Base-by-base conservation (phyloP, 2,113 vertebrate genomes). In the Cariama cristata region DNA sequence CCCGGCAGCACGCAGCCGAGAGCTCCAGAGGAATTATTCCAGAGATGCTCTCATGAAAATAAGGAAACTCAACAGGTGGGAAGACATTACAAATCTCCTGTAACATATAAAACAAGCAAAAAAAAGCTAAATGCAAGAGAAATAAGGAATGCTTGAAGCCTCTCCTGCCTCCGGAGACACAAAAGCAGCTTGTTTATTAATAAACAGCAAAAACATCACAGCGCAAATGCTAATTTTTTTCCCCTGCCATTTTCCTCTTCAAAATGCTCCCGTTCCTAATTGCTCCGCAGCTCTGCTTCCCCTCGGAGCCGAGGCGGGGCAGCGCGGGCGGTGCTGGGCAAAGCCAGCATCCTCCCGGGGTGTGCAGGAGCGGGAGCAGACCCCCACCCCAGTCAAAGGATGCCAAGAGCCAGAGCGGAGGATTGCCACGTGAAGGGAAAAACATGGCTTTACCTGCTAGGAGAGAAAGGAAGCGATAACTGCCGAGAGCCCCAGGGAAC, bases 21-120 rank as follows among this genome's bases (percentile, higher is more conserved):
- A 79, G 86, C 94, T 94, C 89, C 84, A 76, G 80, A 91, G 93
- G 91, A 97, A 97, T 96, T 73, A 96, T 82, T 94, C 86, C 94
- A 89, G 66, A 74, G 80, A 91, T 42, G 58, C 69, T 95, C 89
- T 93, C 84, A 95, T 20, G 80, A 93, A 97, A 95, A 87, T 84
- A 92, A 82, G 84, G 91, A 89, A 97, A 79, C 80, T 93, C 94
- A 96, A 97, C 88, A 96, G 75, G 93, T 85, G 94, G 96, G 94
- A 94, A 95, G 92, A 97, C 75, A 83, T 73, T 96, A 95, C 92
- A 96, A 96, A 97, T 93, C 95, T 95, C 92, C 92, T 87, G 80
- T 82, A 96, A 95, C 86, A 58, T 26, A 92, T 53, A 93, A 96
- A 97, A 95, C 88, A 95, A 96, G 93, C 3, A 11, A 52, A 88